Evolutionary conservation across 2,888 invertebrate species (phyloP).

Genomic region (Frankliniella fusca): DNA sequence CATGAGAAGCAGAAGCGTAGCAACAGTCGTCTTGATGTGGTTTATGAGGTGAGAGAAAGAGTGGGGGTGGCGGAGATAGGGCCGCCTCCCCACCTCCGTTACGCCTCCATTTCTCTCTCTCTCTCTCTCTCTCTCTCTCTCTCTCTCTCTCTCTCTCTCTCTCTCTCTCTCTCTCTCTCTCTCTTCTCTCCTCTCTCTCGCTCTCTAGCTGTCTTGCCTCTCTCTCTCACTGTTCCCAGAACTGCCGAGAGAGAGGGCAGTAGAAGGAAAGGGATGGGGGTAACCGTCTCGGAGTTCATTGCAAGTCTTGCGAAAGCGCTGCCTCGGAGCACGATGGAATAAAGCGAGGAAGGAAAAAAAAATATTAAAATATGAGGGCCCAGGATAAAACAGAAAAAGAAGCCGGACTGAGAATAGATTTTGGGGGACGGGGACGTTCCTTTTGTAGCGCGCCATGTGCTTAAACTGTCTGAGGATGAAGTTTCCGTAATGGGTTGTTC

Average conservation of each 20-base stretch:
- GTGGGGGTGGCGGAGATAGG: neutral
- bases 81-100: neutral
- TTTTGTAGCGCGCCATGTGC: slow-evolving; percentile 15
- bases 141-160: too few relatives aligned
- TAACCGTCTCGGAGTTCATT: neutral
- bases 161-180: too few relatives aligned
- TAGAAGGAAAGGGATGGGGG: neutral
- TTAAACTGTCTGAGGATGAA: slow-evolving; percentile 19
- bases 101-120: too few relatives aligned
- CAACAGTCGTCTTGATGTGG: slow-evolving; percentile 19
- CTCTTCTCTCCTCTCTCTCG: too few relatives aligned
- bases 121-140: too few relatives aligned
- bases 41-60: slow-evolving; percentile 24
- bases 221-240: too few relatives aligned
- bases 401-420: slow-evolving; percentile 4
- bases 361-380: neutral
- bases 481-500: slow-evolving; percentile 21
- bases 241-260: neutral
- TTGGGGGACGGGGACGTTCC: slow-evolving; percentile 5
- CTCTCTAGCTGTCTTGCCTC: too few relatives aligned
- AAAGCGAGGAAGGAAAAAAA: slow-evolving; percentile 1
- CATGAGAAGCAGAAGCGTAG: slow-evolving; percentile 7
- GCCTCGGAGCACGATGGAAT: neutral
- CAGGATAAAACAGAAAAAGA: neutral
- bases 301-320: slow-evolving; percentile 8